Conservation (phyloP, 2,113 vertebrate species). For the Dromas ardeola region DNA sequence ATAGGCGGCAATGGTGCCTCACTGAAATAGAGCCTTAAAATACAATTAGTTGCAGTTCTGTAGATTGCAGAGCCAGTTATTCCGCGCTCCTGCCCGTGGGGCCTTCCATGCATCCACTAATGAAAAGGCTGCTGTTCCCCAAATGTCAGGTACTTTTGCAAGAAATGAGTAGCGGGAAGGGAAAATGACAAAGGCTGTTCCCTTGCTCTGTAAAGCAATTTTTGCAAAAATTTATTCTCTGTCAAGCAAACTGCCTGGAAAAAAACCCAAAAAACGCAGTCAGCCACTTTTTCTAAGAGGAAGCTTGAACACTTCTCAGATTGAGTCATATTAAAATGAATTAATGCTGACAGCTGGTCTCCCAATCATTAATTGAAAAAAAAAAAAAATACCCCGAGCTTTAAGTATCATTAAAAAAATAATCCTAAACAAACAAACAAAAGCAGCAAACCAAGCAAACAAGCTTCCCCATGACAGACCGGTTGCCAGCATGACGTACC, state of each 20-base stretch:
- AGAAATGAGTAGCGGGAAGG: not conserved
- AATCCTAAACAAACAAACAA: not conserved
- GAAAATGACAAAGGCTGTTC: not conserved
- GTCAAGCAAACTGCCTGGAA: not conserved
- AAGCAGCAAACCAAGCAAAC: not conserved
- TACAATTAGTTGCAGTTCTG: not conserved
- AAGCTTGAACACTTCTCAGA: not conserved
- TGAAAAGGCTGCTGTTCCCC: not conserved
- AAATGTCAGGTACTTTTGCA: not conserved
- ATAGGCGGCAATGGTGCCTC: not conserved
- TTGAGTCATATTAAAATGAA: constrained; percentile 19
- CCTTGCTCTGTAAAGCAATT: not conserved
- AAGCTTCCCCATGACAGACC: rapidly evolving
- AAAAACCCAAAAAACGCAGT: not conserved
- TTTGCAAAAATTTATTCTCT: not conserved
- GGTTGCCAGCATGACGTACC: rapidly evolving
- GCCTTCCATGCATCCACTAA: not conserved
- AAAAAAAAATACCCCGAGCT: not conserved
- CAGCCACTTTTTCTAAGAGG: constrained; percentile 4
- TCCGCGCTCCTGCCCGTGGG: not conserved
- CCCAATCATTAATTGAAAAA: not conserved
- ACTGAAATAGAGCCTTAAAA: not conserved
- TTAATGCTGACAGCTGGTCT: not conserved
- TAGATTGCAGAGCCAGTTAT: not conserved
- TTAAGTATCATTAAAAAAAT: not conserved